Percentiles rank a stretch among this genome's conserved stretches.
phyloP scores from a whole-genome alignment of 92 coral and sea anemone species.

The Parazoanthus swiftii region DNA sequence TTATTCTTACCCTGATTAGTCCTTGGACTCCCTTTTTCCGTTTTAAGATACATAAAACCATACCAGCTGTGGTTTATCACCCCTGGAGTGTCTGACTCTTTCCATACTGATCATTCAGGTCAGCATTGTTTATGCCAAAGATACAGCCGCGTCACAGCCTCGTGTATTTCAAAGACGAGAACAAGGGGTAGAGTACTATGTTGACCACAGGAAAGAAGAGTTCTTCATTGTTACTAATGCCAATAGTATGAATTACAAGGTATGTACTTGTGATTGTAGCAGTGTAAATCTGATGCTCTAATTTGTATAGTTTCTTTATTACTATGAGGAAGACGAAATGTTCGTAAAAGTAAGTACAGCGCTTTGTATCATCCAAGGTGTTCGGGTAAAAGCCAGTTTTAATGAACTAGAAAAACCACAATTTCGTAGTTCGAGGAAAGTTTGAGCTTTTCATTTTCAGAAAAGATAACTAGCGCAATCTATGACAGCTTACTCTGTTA shows the following conservation, averaged over 20 bases:
- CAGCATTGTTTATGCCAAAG: conserved; percentile 63
- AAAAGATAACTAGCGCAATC: not conserved
- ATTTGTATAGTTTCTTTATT: no score
- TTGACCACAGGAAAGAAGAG: conserved; percentile 76
- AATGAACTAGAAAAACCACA: not conserved
- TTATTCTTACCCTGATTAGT: no score
- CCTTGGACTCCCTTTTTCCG: no score
- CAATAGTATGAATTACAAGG: conserved; percentile 75
- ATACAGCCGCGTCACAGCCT: conserved; percentile 45
- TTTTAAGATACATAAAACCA: no score
- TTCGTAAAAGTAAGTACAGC: not conserved
- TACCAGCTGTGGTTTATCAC: no score
- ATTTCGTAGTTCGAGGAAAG: not conserved
- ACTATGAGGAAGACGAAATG: not conserved
- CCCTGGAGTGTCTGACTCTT: not conserved
- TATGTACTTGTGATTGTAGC: conserved; percentile 17
- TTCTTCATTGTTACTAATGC: conserved; percentile 89
- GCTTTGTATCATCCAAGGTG: no score
- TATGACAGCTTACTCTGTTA: no score
- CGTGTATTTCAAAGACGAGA: conserved; percentile 71
- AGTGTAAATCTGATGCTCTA: not conserved
- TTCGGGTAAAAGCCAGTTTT: no score
- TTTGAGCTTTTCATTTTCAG: not conserved
- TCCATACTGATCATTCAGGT: conserved; percentile 54
- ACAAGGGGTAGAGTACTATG: conserved; percentile 82